Percentiles rank a stretch among this genome's conserved stretches.
Evolutionary conservation across 2,113 vertebrate species (phyloP).

Genomic region (Chaetorhynchus papuensis): DNA sequence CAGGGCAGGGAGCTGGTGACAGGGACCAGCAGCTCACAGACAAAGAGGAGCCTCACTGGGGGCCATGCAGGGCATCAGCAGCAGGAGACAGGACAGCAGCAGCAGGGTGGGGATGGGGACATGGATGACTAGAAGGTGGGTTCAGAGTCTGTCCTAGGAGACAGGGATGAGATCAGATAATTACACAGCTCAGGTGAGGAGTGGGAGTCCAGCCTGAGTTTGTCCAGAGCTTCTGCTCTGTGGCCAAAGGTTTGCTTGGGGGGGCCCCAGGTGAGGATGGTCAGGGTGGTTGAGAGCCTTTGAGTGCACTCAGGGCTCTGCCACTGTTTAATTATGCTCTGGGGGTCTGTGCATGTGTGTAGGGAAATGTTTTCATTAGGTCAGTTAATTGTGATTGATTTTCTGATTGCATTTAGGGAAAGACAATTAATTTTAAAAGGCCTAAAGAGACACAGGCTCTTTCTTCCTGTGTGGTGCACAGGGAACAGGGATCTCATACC

Average conservation of each 20-base stretch:
- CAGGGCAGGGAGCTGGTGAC: not conserved
- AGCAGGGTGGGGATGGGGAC: not conserved
- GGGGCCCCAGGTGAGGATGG: not conserved
- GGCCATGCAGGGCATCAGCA: not conserved
- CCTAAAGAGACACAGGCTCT: not conserved
- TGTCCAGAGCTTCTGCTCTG: not conserved
- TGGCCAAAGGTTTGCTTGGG: not conserved
- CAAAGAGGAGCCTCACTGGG: not conserved
- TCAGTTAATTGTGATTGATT: not conserved
- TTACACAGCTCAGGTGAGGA: not conserved
- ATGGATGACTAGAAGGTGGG: rapidly evolving
- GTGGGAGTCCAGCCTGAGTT: not conserved
- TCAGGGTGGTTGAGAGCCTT: not conserved
- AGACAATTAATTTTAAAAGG: not conserved
- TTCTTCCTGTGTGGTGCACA: not conserved
- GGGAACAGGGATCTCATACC: too few relatives aligned
- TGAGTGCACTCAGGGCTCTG: not conserved
- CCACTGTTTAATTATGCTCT: not conserved
- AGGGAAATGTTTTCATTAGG: not conserved
- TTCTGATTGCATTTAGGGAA: not conserved
- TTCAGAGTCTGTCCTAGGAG: not conserved
- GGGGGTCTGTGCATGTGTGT: too few relatives aligned
- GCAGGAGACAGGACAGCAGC: not conserved
- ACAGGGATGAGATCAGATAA: not conserved
- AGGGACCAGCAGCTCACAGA: not conserved